These are phyloP conservation scores for Umimayanthus chanpuru DNA, from an alignment of 92 coral and sea anemone genomes.

Conservation along the genomic window DNA sequence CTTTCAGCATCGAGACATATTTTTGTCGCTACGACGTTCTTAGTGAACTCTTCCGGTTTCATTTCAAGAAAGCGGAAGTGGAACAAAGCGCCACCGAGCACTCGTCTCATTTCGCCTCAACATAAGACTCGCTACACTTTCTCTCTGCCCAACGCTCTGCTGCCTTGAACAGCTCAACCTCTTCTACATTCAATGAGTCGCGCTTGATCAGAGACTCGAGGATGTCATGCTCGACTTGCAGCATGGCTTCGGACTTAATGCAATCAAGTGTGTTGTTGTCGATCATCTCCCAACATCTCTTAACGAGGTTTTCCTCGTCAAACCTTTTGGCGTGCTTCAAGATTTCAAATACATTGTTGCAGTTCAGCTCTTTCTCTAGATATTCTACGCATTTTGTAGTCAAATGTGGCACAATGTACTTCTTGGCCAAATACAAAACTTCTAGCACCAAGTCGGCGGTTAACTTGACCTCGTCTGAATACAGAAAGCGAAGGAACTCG, in stretches of 20 bases:
- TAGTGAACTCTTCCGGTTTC: constrained; percentile 50
- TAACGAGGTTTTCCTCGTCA: constrained; percentile 46
- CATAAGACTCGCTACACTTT: constrained; percentile 51
- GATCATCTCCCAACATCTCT: constrained; percentile 57
- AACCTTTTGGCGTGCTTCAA: constrained; percentile 57
- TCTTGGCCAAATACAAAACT: too few relatives aligned
- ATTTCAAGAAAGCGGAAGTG: constrained; percentile 65
- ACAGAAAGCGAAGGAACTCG: too few relatives aligned
- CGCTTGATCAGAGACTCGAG: constrained; percentile 53
- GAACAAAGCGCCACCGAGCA: constrained; percentile 50
- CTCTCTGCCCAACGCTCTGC: constrained; percentile 60
- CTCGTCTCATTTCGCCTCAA: constrained; percentile 50
- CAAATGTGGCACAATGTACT: too few relatives aligned
- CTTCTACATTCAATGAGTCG: constrained; percentile 55
- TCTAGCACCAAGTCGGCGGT: too few relatives aligned
- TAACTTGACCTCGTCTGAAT: too few relatives aligned
- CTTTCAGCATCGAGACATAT: constrained; percentile 36
- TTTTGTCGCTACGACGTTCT: constrained; percentile 48
- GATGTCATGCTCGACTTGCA: constrained; percentile 42
- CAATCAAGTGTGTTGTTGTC: constrained; percentile 48
- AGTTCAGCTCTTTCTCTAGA: too few relatives aligned
- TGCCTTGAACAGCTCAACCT: constrained; percentile 54
- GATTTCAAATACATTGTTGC: too few relatives aligned
- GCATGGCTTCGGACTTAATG: constrained; percentile 51
- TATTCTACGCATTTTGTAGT: too few relatives aligned